Conservation (phyloP, 2,797 vertebrate species). For the Hoplostethus atlanticus region DNA sequence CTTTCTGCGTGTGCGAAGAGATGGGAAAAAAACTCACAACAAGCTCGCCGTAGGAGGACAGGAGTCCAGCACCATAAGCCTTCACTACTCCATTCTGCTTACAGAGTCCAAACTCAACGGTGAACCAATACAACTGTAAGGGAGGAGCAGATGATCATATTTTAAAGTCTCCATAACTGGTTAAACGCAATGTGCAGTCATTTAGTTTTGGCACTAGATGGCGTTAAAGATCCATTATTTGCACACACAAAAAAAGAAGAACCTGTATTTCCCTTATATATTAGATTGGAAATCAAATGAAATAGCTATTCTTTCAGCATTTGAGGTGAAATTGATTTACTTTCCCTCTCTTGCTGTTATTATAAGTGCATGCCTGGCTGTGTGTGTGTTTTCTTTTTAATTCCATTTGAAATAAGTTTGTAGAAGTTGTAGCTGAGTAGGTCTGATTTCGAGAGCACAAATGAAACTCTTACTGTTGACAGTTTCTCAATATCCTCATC, state of each 20-base stretch:
- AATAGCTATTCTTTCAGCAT: neutral
- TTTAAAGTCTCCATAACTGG: neutral
- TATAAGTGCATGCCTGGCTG: neutral
- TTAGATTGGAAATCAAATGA: neutral
- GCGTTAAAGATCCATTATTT: constrained; percentile 17
- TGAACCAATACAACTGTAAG: constrained; percentile 89
- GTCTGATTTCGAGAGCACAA: neutral
- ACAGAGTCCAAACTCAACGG: constrained; percentile 89
- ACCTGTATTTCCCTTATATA: neutral
- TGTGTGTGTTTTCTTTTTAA: neutral
- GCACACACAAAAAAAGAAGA: neutral
- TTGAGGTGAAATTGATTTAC: neutral
- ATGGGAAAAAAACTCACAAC: constrained; percentile 72
- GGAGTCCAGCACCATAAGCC: constrained; percentile 87
- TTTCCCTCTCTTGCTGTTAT: neutral
- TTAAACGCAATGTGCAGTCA: constrained; percentile 7
- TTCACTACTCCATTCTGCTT: constrained; percentile 86
- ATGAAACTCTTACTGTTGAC: constrained; percentile 81
- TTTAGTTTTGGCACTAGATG: constrained; percentile 59
- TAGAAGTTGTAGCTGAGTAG: neutral
- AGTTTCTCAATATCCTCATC: constrained; percentile 92
- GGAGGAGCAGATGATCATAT: neutral
- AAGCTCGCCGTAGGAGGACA: constrained; percentile 89
- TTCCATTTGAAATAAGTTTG: no score
- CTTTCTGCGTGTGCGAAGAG: neutral